Base-by-base conservation (phyloP, 2,888 invertebrate species). In the Meliscaeva auricollis region DNA sequence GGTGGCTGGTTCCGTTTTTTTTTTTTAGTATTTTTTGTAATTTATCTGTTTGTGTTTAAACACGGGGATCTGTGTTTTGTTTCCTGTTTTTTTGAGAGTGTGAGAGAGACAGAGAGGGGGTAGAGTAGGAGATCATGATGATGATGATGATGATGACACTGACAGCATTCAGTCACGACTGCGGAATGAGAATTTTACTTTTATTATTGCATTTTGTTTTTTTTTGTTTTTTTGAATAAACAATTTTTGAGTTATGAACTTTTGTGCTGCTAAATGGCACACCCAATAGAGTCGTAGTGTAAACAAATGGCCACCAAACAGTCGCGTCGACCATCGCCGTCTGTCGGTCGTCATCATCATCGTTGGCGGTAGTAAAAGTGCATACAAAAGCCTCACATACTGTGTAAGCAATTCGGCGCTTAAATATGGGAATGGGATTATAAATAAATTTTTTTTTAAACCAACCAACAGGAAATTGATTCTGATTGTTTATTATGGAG, bases 101-200 rank as follows among this genome's bases (percentile, higher is more conserved):
- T 22, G 22, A 11, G 22, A 8, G 13, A 20, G 15, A 20, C 8
- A 20, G 35, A 6, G 76, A 20, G 64, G 20, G 15, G 70, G 68
- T 41, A 54, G 30, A 35, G 68, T 26, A 69, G 30, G 75, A 54
- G 54, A 17, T 17, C 3, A n/a, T 46, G 30, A 11, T 44, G 52
- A 54, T 32, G 54, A 44, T 30, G 44, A 30, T 13, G 76, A 56
- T 66, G n/a, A 66, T 64, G 58, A 46, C 48, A 60, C 48, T 68
- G 81, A 81, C 81, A 81, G 81, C 81, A 81, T 81, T 81, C 85
- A 76, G 76, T 81, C 81, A 85, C 80, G 81, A 54, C 35, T 72
- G 35, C 68, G 73, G 60, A 73, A 73, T 73, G 76, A 15, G 44
- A 11, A 54, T 41, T 68, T 72, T 50, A 44, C 13, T 73, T 46